phyloP scores from a whole-genome alignment of 1,140 invertebrate species.

The Heliothis virescens region DNA sequence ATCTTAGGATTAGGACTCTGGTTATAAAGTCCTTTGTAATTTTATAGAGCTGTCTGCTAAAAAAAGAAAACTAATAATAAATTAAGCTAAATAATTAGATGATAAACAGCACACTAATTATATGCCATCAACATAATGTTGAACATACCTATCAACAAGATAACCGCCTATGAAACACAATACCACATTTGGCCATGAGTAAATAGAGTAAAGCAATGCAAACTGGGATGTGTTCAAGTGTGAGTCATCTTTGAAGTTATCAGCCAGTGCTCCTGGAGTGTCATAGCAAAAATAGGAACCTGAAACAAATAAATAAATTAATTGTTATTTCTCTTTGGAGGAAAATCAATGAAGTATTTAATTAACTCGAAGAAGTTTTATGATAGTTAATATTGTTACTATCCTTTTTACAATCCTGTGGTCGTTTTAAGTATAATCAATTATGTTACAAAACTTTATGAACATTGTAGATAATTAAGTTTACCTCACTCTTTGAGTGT shows the following conservation, averaged over 20 bases:
- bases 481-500: too few relatives aligned
- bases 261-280: constrained; percentile 96
- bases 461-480: too few relatives aligned
- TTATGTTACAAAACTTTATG: too few relatives aligned
- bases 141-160: constrained; percentile 93
- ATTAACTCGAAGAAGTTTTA: too few relatives aligned
- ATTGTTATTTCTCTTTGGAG: neutral
- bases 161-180: constrained; percentile 98
- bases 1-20: too few relatives aligned
- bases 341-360: too few relatives aligned
- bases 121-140: neutral
- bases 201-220: constrained; percentile 96
- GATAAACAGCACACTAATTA: constrained; percentile 8
- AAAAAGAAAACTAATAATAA: neutral
- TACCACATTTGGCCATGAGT: constrained; percentile 99
- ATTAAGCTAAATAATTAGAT: neutral
- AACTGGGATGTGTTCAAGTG: constrained; percentile 93
- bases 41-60: too few relatives aligned
- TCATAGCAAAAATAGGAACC: constrained; percentile 99
- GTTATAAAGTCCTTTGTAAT: too few relatives aligned
- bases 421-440: too few relatives aligned
- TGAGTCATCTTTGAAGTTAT: constrained; percentile 94
- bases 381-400: too few relatives aligned
- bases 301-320: constrained; percentile 73
- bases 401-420: too few relatives aligned